Evolutionary conservation across 2,888 invertebrate species (phyloP), one percentile per base, ranked within the genome.

Genomic region (Lepidocyrtoides sp.): DNA sequence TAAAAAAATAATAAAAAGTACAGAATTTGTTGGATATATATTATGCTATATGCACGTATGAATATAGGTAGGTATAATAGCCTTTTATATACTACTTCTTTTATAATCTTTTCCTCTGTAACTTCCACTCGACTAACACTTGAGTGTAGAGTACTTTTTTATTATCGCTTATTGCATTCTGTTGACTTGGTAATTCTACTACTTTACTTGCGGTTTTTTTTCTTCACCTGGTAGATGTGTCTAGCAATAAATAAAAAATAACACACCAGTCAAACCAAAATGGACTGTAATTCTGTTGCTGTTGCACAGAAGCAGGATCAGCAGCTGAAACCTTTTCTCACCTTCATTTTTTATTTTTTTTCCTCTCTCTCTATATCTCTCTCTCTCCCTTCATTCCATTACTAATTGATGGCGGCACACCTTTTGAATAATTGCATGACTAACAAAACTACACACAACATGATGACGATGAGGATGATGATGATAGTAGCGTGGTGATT

Each of bases 391-490:
- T 66, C 86, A 86, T 91, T 86, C 91, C 91, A 81, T 91, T 91
- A 86, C 91, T 91, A 91, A 91, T 91, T 91, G 91, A 91, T 86
- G 91, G 91, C 91, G 91, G 91, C 91, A 91, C 91, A 91, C 91
- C 91, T 91, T 91, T 91, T 91, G 91, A 91, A 91, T 91, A 85
- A 91, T 91, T 91, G 91, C 85, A 91, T 91, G 90, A 85, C 85
- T 79, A 90, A 90, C 41, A 29, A 63, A 51, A 57, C 51, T 36
- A 84, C 66, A 63, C 51, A 72, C 84, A 72, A 51, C 54, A 69
- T 32, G 51, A 81, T 51, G 72, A 81, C 41, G 54, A 81, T 51
- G 72, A 81, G 41, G 54, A 81, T 41, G 48, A 23, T 48, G 36
- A 72, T 44, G 20, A 72, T 17, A n/a, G 66, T 32, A 36, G 66